Base-by-base conservation (phyloP, 2,113 vertebrate genomes). In the Clarias magur region DNA sequence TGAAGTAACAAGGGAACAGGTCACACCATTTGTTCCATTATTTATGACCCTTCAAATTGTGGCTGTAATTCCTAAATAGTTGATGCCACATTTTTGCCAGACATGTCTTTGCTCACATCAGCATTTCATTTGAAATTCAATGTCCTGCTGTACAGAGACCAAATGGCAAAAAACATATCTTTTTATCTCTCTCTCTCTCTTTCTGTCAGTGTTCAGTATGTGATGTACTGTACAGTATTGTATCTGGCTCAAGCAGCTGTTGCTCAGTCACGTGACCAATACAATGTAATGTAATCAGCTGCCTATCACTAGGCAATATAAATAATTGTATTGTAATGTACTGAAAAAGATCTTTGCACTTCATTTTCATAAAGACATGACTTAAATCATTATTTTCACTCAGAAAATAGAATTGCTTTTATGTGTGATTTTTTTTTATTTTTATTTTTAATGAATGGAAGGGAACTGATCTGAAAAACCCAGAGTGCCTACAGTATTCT, bases 361-460 rank as follows among this genome's bases (percentile, higher is more conserved):
- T 12, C 21, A 82, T 84, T 72, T 84, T 86, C 80, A 80, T 81
- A 30, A 17, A 87, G 68, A 75, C 80, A 0, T 48, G 38, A 73
- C 2, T 25, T 42, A 34, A 76, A n/a, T 34, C 3, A 19, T 80
- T 12, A 57, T 83, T 83, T 62, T 83, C 53, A 4, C 38, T 30
- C 7, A 5, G 9, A 76, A 27, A 57, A 19, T n/a, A 27, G 23
- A 78, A 34, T 34, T 78, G 30, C 5, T 59, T 53, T 72, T 17
- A 53, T 38, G 82, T 5, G 17, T 34, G 30, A 34, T 34, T 34
- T 34, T 34, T 34, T 2, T 34, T 34, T 34, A 1, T 34, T 76
- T 4, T 48, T 67, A 59, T 30, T 83, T 78, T 65, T 17, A n/a
- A 13, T 56, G 19, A 23, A 63, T 42, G 3, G 34, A 83, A 67